These are phyloP conservation scores for Hemitrygon akajei DNA, from an alignment of 2,797 vertebrate species.

Conservation along the genomic window DNA sequence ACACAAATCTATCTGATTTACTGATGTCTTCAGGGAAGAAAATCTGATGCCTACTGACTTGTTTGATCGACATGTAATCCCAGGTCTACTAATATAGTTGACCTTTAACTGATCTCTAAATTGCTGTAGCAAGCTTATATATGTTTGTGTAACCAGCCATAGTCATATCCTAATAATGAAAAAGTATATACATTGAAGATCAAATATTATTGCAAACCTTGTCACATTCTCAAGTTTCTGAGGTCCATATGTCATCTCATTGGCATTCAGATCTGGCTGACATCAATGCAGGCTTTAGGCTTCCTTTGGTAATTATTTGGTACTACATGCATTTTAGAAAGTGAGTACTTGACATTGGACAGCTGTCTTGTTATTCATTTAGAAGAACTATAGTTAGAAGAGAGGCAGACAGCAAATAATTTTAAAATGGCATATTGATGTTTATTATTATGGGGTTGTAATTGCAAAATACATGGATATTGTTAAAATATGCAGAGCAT, in stretches of 20 bases:
- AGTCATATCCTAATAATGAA: background rate
- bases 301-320: background rate
- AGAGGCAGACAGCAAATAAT: background rate
- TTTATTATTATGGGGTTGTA: no score
- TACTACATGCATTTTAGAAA: background rate
- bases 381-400: background rate
- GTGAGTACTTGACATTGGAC: background rate
- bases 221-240: background rate
- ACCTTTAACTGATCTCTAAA: no score
- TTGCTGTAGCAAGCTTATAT: no score
- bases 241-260: background rate
- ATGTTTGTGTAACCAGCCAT: background rate
- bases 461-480: no score
- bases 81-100: no score
- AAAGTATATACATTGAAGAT: background rate
- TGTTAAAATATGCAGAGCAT: no score
- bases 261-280: background rate
- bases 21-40: no score
- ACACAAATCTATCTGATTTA: no score
- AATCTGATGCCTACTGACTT: no score
- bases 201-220: background rate
- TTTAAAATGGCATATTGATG: no score
- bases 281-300: background rate
- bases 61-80: no score
- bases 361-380: background rate